Evolutionary conservation across 2,888 invertebrate species (phyloP).

Genomic region (Hydrotaea cyrtoneurina): DNA sequence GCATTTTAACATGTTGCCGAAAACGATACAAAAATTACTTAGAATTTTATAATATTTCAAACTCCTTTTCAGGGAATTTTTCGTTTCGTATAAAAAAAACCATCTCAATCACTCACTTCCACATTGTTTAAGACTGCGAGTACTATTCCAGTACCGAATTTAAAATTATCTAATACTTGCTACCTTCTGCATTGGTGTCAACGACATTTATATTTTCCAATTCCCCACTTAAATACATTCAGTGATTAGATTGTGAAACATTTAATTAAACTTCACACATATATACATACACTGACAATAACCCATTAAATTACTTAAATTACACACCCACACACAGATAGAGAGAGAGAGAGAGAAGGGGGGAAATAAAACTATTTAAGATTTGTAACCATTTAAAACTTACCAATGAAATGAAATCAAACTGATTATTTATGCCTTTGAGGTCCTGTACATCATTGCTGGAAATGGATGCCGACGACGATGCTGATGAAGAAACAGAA

Average conservation of each 20-base stretch:
- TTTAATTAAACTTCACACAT: conserved; percentile 13
- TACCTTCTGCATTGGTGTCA: no score
- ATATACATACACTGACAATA: background rate
- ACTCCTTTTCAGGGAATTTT: no score
- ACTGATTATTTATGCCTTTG: conserved; percentile 64
- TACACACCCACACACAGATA: background rate
- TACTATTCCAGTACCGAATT: no score
- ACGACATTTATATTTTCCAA: no score
- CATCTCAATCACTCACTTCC: no score
- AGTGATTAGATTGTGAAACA: background rate
- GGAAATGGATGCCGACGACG: conserved; percentile 19
- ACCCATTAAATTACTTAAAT: conserved; percentile 2
- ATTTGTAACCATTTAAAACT: conserved; percentile 46
- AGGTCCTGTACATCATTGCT: conserved; percentile 57
- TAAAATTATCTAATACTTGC: no score
- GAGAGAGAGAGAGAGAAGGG: background rate
- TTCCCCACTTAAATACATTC: background rate
- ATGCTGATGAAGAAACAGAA: conserved; percentile 63
- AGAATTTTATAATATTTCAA: no score
- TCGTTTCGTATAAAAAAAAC: no score
- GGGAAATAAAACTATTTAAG: background rate
- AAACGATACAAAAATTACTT: no score
- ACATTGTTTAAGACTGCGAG: no score
- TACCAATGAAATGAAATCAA: conserved; percentile 66
- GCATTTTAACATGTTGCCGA: no score